Conservation (phyloP, 2,888 invertebrate genomes). For the Chymomyza caudatula region DNA sequence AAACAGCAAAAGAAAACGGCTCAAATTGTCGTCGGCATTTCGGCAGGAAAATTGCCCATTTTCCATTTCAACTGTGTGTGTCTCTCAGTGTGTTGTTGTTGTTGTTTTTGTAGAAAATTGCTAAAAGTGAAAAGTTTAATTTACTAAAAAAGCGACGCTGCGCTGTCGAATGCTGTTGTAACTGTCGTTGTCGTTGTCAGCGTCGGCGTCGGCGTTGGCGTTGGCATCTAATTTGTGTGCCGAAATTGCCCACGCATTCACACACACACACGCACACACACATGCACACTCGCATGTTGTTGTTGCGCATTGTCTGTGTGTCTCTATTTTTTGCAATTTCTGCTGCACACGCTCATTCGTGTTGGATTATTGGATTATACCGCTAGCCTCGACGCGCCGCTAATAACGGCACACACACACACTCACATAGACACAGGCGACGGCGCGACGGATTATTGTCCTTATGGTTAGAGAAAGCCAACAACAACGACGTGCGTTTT, state of each 20-base stretch:
- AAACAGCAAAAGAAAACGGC: conserved; percentile 26
- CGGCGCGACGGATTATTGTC: conserved; percentile 47
- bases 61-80: conserved; percentile 46
- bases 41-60: conserved; percentile 60
- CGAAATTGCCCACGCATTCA: background rate
- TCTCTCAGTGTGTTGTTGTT: background rate
- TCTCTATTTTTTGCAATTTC: conserved; percentile 64
- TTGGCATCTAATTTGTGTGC: background rate
- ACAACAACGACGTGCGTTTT: conserved; percentile 50
- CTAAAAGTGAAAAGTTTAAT: conserved; percentile 72
- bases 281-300: conserved; percentile 45
- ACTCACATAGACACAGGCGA: conserved; percentile 17
- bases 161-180: conserved; percentile 20
- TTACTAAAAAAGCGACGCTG: conserved; percentile 43
- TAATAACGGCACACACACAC: conserved; percentile 45
- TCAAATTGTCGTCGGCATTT: conserved; percentile 16
- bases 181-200: too few relatives aligned
- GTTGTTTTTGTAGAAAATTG: conserved; percentile 51
- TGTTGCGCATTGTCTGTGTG: conserved; percentile 26
- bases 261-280: background rate
- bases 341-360: conserved; percentile 68
- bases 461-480: conserved; percentile 11
- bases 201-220: background rate
- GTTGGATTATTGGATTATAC: conserved; percentile 73
- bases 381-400: conserved; percentile 47